Evolutionary conservation across 53 echinoderm and acorn worm species (phyloP).

Genomic region (Mesocentrotus franciscanus): DNA sequence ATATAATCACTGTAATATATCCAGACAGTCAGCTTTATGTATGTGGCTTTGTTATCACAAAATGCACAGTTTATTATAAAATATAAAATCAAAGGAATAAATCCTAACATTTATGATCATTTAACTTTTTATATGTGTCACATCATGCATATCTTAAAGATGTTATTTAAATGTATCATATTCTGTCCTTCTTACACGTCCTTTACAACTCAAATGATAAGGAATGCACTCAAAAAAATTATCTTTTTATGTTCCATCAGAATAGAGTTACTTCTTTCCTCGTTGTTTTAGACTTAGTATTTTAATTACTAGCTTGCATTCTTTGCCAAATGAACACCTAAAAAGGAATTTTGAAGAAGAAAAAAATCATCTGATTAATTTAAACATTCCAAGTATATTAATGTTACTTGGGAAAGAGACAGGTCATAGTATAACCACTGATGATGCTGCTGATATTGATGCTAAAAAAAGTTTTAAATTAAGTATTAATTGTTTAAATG

Average conservation of each 20-base stretch:
- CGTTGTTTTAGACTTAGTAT: not conserved
- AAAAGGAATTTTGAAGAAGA: not conserved
- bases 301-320: not conserved
- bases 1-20: constrained; percentile 20
- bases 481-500: not conserved
- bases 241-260: not conserved
- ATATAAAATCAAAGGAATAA: not conserved
- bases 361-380: not conserved
- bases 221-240: not conserved
- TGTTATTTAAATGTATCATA: not conserved
- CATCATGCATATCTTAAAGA: constrained; percentile 20
- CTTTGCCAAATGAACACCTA: not conserved
- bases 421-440: not conserved
- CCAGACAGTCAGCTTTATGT: not conserved
- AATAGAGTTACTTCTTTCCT: not conserved
- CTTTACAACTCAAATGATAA: not conserved
- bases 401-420: not conserved
- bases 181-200: not conserved
- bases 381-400: not conserved
- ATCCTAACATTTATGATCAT: not conserved
- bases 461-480: not conserved
- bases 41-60: not conserved
- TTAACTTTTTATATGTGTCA: not conserved
- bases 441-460: too few relatives aligned
- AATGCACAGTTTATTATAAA: constrained; percentile 5